A percentile compares a stretch with the other conserved stretches of the same genome.
Evolutionary conservation across 35 echinoderm and acorn worm genomes (phyloP).

Genomic region (Lytechinus variegatus): DNA sequence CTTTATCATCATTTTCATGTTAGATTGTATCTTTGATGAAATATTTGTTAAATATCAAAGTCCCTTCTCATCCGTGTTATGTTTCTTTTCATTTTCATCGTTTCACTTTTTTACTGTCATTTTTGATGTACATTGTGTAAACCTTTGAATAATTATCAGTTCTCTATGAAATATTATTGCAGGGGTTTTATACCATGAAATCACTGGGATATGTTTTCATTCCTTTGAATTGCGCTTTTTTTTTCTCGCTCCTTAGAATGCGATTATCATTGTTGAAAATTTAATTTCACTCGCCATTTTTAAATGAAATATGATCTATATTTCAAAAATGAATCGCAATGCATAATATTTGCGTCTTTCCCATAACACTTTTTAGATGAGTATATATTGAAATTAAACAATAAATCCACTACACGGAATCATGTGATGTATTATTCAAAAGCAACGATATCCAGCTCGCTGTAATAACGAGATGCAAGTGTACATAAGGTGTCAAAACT

Average conservation of each 20-base stretch:
- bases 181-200: too few species aligned
- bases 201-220: background rate
- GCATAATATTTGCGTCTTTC: background rate
- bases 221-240: background rate
- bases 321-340: background rate
- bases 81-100: too few species aligned
- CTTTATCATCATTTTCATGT: too few species aligned
- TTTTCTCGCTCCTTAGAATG: background rate
- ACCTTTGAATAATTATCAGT: too few species aligned
- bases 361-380: background rate
- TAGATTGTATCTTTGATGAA: too few species aligned
- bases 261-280: too few species aligned
- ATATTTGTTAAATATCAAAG: too few species aligned
- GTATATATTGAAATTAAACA: background rate
- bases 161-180: too few species aligned
- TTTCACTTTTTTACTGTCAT: too few species aligned
- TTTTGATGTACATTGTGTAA: too few species aligned
- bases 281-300: background rate
- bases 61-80: too few species aligned
- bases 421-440: background rate
- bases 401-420: background rate
- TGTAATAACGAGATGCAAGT: background rate
- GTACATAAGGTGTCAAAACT: background rate
- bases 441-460: background rate
- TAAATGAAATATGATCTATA: background rate